Base-by-base conservation (phyloP, 2,113 vertebrate genomes). In the Coracopsis vasa region DNA sequence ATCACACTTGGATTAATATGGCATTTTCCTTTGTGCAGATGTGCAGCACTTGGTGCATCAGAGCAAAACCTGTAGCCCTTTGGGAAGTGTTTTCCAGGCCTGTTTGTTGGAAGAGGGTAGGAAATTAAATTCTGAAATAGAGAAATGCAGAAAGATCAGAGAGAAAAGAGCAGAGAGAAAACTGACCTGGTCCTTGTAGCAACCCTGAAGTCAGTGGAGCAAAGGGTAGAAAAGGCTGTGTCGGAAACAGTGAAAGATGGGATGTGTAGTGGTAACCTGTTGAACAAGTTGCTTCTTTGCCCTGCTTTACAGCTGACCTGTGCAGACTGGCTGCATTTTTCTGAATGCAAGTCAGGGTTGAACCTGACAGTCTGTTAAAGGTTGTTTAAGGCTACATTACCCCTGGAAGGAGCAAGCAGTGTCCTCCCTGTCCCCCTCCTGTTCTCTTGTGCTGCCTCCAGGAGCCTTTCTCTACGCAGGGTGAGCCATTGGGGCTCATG, bases 351-450 rank as follows among this genome's bases (percentile, higher is more conserved):
- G n/a, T 88, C 45, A 21, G 54, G 31, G 37, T 8, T 77, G 53
- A 65, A 19, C 65, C 48, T 70, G 13, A 44, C 10, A 48, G 21
- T 61, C 31, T 66, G 0, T 16, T 47, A 7, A 44, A 72, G 47
- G 6, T 35, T 1, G 0, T 60, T 16, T 5, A 50, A 67, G 58
- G 72, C 27, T 71, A 29, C 0, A 0, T 41, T 86, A 18, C 9
- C n/a, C 18, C 39, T 74, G 78, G 50, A 62, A 70, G 29, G 35
- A 80, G 60, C 58, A 75, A 45, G 51, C 53, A 42, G n/a, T 15
- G 4, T 53, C 53, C 31, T 85, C 35, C 35, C 15, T 77, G 18
- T 83, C 29, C 39, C 33, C 13, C 25, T 29, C 19, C 62, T 15
- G 4, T 50, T 94, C 9, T 48, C 29, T 16, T 24, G 24, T 42